Evolutionary conservation across 1,140 invertebrate genomes (phyloP), one percentile per base, ranked within the genome.

Genomic region (Triops cancriformis): DNA sequence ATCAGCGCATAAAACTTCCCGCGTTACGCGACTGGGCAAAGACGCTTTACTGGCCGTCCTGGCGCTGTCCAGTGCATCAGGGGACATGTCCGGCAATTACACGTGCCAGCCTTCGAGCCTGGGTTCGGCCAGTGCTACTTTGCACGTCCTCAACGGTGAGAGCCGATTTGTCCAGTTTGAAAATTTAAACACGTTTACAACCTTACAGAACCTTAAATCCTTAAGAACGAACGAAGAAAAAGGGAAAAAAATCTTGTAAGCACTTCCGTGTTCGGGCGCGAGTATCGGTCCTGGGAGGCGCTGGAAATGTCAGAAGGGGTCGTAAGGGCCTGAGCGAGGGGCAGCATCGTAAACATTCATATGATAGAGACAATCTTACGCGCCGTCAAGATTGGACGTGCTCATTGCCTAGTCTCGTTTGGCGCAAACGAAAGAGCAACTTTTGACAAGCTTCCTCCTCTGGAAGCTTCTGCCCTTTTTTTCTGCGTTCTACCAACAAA

Each of bases 101-200:
- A 73, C 75, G n/a, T 79, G 78, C 37, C 41, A 73, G 12, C 78
- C 78, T 37, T 72, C 78, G 12, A 79, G 76, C 72, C 64, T 79
- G 26, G 31, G 75, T 73, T 73, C 72, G 72, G 75, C 76, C 73
- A 79, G 64, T 72, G 78, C 73, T 12, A 77, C 78, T 41, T 73
- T 79, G 14, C 78, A 79, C 75, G 78, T 79, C 28, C 76, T 79
- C 26, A 76, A 79, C 45, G 78, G 78, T 79, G 73, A n/a, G 23
- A 7, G 7, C 31, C 31, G 2, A 73, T 76, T 76, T 31, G 41
- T 31, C 14, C 14, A 64, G 51, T 64, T 64, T 18, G 14, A 64
- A 64, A 64, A 18, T 23, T 64, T n/a, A 64, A 37, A 37, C 31
- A 37, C 31, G 31, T 37, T 37, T 37, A 37, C 31, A 37, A 37